phyloP scores from a whole-genome alignment of 2,888 invertebrate species.

The Sceliomorpha sp. region DNA sequence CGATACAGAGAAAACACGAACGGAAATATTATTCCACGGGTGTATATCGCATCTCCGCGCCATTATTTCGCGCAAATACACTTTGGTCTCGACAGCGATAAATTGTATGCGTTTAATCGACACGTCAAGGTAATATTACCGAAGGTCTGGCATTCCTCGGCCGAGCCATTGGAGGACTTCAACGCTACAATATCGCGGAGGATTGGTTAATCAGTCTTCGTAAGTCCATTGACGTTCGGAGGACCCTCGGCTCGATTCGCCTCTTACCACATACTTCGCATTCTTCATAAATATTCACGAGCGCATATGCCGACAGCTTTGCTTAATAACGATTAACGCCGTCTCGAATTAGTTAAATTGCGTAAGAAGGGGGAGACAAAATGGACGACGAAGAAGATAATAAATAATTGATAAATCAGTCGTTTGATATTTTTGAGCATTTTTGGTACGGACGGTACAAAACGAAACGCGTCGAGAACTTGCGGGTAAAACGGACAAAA shows the following conservation, averaged over 20 bases:
- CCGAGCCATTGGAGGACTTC: conserved; percentile 34
- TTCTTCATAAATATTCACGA: conserved; percentile 41
- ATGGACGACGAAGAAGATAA: no score
- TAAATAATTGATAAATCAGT: no score
- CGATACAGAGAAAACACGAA: conserved; percentile 7
- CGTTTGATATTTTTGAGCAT: no score
- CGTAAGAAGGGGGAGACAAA: no score
- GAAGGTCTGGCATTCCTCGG: conserved; percentile 34
- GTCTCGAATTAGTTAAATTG: no score
- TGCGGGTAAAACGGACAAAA: no score
- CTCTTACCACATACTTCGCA: conserved; percentile 26
- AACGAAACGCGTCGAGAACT: no score
- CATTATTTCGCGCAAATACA: conserved; percentile 12
- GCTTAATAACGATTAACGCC: conserved; percentile 1
- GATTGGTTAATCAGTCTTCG: conserved; percentile 33
- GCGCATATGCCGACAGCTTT: no score
- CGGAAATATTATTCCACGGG: conserved; percentile 11
- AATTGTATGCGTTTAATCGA: conserved; percentile 33
- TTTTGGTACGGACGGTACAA: no score
- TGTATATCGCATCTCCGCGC: neutral
- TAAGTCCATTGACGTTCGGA: conserved; percentile 23
- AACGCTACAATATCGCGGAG: conserved; percentile 16
- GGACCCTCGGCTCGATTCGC: conserved; percentile 14
- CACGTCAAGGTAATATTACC: conserved; percentile 43
- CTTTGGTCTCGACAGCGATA: conserved; percentile 24